phyloP scores from a whole-genome alignment of 2,888 invertebrate species.

The Microdon myrmicae region DNA sequence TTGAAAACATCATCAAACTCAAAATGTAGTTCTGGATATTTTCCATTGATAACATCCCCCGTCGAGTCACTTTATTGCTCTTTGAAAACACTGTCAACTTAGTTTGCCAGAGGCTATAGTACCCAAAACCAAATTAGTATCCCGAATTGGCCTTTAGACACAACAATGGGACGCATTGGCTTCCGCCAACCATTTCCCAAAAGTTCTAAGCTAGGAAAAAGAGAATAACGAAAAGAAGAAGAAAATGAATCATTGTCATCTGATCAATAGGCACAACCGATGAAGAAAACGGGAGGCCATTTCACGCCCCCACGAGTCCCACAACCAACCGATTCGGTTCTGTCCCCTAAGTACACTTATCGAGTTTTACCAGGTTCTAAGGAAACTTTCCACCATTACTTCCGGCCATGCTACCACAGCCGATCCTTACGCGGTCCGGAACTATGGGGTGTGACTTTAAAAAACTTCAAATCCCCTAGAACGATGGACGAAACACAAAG shows the following conservation, averaged over 20 bases:
- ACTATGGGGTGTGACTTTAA: constrained; percentile 22
- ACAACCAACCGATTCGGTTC: constrained; percentile 7
- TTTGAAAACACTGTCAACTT: no score
- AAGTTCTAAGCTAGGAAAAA: no score
- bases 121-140: constrained; percentile 5
- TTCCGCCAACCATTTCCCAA: no score
- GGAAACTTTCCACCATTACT: constrained; percentile 11
- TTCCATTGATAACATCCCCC: no score
- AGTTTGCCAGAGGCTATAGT: no score
- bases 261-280: constrained; percentile 12
- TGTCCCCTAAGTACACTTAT: constrained; percentile 16
- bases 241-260: not conserved
- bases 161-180: not conserved
- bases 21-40: no score
- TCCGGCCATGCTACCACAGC: not conserved
- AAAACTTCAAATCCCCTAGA: constrained; percentile 22
- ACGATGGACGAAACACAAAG: constrained; percentile 8
- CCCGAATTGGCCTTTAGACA: constrained; percentile 1
- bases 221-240: not conserved
- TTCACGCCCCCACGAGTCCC: constrained; percentile 3
- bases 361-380: constrained; percentile 10
- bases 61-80: no score
- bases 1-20: no score
- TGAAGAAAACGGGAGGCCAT: no score
- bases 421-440: no score